phyloP scores from a whole-genome alignment of 2,113 vertebrate species.

The Lynx canadensis region DNA sequence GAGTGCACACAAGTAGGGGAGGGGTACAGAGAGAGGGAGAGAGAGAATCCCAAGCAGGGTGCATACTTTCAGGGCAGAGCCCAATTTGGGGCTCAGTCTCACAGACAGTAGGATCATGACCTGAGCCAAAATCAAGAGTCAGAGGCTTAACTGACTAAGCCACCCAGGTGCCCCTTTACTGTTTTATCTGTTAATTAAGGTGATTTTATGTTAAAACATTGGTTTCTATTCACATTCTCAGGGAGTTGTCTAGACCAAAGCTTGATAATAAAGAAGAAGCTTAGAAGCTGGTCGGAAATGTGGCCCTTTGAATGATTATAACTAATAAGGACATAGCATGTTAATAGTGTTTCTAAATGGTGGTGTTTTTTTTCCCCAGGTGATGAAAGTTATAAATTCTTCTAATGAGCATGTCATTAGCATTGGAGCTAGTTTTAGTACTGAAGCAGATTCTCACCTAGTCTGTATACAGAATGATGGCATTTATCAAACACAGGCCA shows the following conservation, averaged over 20 bases:
- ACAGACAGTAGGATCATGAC: no score
- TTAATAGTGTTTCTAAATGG: constrained; percentile 30
- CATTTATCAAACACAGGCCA: constrained; percentile 93
- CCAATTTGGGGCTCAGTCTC: no score
- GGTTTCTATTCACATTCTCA: neutral
- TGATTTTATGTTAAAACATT: constrained; percentile 33
- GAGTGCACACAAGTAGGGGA: no score
- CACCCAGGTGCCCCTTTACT: neutral
- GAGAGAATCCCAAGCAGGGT: no score
- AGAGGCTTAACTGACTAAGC: no score
- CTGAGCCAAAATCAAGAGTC: no score
- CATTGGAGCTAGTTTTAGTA: constrained; percentile 93
- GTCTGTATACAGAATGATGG: constrained; percentile 95
- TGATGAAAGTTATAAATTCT: constrained; percentile 93
- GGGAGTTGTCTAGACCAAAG: neutral
- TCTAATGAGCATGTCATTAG: constrained; percentile 97
- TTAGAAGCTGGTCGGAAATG: neutral
- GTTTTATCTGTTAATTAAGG: constrained; percentile 14
- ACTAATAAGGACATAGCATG: neutral
- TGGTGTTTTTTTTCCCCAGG: constrained; percentile 82
- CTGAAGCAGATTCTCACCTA: constrained; percentile 94
- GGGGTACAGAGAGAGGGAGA: no score
- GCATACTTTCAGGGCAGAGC: no score
- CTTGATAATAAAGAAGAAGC: neutral
- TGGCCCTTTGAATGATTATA: constrained; percentile 30